Evolutionary conservation across 2,888 invertebrate species (phyloP), one percentile per base, ranked within the genome.

Genomic region (Pyrocoelia pectoralis): DNA sequence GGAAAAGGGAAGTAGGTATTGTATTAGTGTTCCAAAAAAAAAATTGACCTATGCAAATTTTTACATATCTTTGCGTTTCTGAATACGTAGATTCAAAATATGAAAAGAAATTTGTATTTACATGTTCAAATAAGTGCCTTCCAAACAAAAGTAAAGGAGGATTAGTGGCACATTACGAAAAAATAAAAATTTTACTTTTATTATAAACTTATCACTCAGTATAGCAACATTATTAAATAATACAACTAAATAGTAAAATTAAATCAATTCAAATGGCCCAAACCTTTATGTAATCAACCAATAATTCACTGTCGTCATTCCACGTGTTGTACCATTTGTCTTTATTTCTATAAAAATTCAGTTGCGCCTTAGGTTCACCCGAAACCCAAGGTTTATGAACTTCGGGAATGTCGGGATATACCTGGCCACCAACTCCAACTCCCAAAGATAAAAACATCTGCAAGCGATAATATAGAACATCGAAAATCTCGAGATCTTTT

Each of bases 361-460:
- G 80, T 82, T 88, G 86, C 0, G 88, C 88, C 73, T 87, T 87
- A 0, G 88, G 86, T 15, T 87, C 86, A 1, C 76, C 76, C 76
- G 93, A 93, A 24, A 63, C 80, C 94, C 94, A 95, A 0, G 94
- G 94, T 76, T 94, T 95, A 5, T 74, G 71, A 0, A 74, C 76
- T 54, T 70, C 68, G 1, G 76, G 66, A 17, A 72, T 69, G 71
- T 94, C 90, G 0, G 88, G 85, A 75, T 93, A 94, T 74, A 89
- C 88, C 58, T 87, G 84, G 0, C 94, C 94, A 0, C 92, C 94
- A 50, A 92, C 90, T 29, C 91, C 89, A 6, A 94, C 82, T 0
- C 93, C 94, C 50, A 95, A 73, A 0, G 89, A 86, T 18, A 95
- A 79, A 79, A 89, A 91, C 84, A 93, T 90, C 89, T 92, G 58